Evolutionary conservation across 2,888 invertebrate genomes (phyloP), one percentile per base, ranked within the genome.

Genomic region (Branchipolynoe longqiensis): DNA sequence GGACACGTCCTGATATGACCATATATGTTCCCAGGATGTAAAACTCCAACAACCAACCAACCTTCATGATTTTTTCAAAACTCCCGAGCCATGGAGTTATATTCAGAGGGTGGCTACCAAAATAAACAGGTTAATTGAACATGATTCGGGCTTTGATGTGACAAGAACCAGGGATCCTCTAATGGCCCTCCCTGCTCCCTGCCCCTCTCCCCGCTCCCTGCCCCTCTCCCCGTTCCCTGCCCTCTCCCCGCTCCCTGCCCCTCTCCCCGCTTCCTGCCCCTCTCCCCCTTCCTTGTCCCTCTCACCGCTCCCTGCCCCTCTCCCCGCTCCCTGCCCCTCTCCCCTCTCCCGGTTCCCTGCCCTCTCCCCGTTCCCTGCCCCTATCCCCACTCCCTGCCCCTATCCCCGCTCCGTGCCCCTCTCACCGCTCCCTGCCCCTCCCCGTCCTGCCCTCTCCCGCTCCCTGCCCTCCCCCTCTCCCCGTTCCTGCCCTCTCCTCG

Each of bases 91-190:
- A 8, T 18, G 69, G 69, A 18, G 38, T 36, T 38, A 22, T 18
- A 69, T 18, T 33, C 25, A 18, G 31, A 4, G 6, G 33, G 62
- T 62, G 31, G 6, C 62, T 62, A 3, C 69, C 18, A 38, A 69
- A n/a, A 33, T 38, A 69, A 18, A 25, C 36, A 69, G 38, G 38
- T 69, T 69, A 69, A 69, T 69, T 69, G 69, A 69, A 69, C 69
- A 38, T 69, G 69, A 3, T n/a, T 18, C 25, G 38, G 69, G 38
- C 69, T 69, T 69, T 69, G 69, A 69, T 69, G 36, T 69, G 33
- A 36, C 18, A 69, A 69, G 33, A 25, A 18, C 12, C 22, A 14
- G 69, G 38, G n/a, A n/a, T n/a, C n/a, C n/a, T n/a, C n/a, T n/a
- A 33, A 1, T 64, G 1, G 28, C 4, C 64, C 3, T 6, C 64